Evolutionary conservation across 2,888 invertebrate genomes (phyloP).

Genomic region (Apamea monoglypha): DNA sequence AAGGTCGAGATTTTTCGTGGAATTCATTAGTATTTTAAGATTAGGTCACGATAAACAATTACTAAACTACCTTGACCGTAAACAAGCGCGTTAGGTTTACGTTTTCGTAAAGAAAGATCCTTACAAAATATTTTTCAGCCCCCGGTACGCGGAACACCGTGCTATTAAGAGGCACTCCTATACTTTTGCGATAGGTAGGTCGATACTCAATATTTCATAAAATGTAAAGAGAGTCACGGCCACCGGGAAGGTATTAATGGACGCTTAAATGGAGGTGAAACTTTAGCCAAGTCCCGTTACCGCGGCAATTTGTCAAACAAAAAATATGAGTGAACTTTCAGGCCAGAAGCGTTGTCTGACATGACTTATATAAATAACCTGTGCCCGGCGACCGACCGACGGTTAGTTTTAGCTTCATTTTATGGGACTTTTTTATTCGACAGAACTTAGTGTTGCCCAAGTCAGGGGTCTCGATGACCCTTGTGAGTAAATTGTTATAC

Average conservation of each 20-base stretch:
- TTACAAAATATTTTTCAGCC: background rate
- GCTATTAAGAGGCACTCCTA: constrained; percentile 28
- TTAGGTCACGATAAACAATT: constrained; percentile 19
- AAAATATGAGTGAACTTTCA: constrained; percentile 88
- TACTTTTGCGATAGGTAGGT: constrained; percentile 56
- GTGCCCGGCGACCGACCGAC: constrained; percentile 73
- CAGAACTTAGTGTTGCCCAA: constrained; percentile 69
- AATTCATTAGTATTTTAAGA: constrained; percentile 21
- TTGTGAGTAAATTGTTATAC: constrained; percentile 59
- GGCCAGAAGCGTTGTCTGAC: constrained; percentile 84
- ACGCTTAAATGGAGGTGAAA: constrained; percentile 87
- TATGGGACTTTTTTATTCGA: constrained; percentile 74
- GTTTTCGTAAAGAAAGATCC: background rate
- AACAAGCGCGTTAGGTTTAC: constrained; percentile 1
- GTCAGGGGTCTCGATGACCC: constrained; percentile 62
- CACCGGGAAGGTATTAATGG: constrained; percentile 83
- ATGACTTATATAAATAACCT: constrained; percentile 87
- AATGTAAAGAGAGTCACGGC: constrained; percentile 78
- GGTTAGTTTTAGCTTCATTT: constrained; percentile 79
- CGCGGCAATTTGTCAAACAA: constrained; percentile 88
- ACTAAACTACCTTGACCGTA: background rate
- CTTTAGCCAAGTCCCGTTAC: constrained; percentile 87
- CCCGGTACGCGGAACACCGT: background rate
- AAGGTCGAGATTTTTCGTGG: constrained; percentile 18
- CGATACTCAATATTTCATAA: constrained; percentile 71